Base-by-base conservation (phyloP, 2,113 vertebrate genomes). In the Callorhinus ursinus region DNA sequence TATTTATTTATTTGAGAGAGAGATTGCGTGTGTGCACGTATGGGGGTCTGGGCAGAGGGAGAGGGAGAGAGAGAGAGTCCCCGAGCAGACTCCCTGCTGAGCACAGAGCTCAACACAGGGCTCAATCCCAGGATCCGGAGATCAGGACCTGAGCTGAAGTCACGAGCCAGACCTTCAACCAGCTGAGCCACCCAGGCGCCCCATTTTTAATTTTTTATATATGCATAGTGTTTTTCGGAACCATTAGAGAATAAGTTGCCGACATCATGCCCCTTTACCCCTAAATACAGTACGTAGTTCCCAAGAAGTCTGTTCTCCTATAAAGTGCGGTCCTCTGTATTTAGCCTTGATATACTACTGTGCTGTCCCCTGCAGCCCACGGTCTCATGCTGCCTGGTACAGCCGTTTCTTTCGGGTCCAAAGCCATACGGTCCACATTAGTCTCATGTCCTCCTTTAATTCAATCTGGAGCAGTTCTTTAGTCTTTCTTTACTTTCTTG, bases 401-500 rank as follows among this genome's bases (percentile, higher is more conserved):
- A 65, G 63, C 28, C 63, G 2, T 7, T 67, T 67, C 31, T 67
- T 67, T 33, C 6, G 0, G 6, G 63, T 33, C 31, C 31, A 67
- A 31, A 31, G 80, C 69, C n/a, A 63, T 28, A 28, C 8, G 42
- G 72, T 46, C 26, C 65, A 22, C 39, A n/a, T 72, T n/a, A 55
- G 33, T 81, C 86, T 74, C 21, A 15, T 61, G 53, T 55, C 51
- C 15, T 79, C 33, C 19, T 63, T 82, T 76, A 83, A 39, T 71
- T 71, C 80, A 88, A n/a, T 79, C 53, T 65, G 46, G 16, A 90
- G 28, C 4, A 51, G 9, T 71, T 72, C 42, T 42, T 49, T 61
- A 55, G 51, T 51, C 19, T 28, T 80, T 69, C 51, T 76, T 63
- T 42, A 31, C 49, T 63, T 86, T 90, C 22, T 96, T 93, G 46